Evolutionary conservation across 2,888 invertebrate genomes (phyloP), one percentile per base, ranked within the genome.

Genomic region (Acanthacorydalis orientalis): DNA sequence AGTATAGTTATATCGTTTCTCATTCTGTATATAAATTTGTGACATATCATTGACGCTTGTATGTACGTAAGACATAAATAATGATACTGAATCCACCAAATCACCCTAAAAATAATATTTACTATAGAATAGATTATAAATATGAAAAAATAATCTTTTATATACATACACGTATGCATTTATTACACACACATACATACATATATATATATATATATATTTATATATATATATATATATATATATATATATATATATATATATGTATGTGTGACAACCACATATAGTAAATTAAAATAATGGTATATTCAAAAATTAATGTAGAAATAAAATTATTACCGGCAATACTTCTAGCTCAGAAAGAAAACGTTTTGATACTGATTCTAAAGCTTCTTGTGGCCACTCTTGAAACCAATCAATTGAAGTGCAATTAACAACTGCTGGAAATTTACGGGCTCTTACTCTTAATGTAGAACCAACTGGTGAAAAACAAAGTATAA

Each of bases 391-490:
- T 60, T 91, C 85, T 59, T 78, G 76, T 0, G 95, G 95, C 95
- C 95, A 96, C 60, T 92, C 89, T 62, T 95, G 92, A 68, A 95
- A 95, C 93, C 95, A 95, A 65, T 95, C 83, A 53, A 95, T 92
- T 12, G 87, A 79, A 0, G 92, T 89, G 61, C 91, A 91, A 68
- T 88, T 95, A 12, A 90, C 85, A 33, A 96, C 68, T 0, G 95
- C 91, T 0, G 95, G 95, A 68, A 96, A 96, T 65, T 93, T 91
- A 47, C 95, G 75, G 4, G 87, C 83, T 48, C 95, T 75, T 12
- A 90, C 72, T 46, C 95, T 71, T 12, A 96, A 69, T 0, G 89
- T 91, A 0, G 83, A 80, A 0, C 95, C 95, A 47, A 95, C 93
- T 0, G 95, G 95, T 0, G 93, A 95, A 65, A 95, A 95, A 62